Evolutionary conservation across 2,113 vertebrate genomes (phyloP).

Genomic region (Saccopteryx leptura): DNA sequence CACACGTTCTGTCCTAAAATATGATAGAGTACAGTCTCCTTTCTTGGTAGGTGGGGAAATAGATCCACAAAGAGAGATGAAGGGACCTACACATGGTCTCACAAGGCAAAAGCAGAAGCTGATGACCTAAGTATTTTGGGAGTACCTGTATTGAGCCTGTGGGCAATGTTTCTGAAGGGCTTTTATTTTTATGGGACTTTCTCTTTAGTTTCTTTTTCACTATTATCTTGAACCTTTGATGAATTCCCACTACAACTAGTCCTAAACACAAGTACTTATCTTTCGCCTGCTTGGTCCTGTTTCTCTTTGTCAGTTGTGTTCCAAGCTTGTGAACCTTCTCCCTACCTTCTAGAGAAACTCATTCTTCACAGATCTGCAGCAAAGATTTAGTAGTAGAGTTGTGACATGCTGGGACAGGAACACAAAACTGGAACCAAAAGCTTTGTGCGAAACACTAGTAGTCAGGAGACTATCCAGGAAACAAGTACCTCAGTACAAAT

Average conservation of each 20-base stretch:
- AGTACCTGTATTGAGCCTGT: neutral
- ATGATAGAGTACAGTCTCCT: neutral
- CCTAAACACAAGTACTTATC: slow-evolving; percentile 49
- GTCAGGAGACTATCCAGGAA: slow-evolving; percentile 12
- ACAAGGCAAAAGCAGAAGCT: slow-evolving; percentile 59
- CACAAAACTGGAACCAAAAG: slow-evolving; percentile 63
- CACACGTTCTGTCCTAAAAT: slow-evolving; percentile 42
- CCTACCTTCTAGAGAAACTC: slow-evolving; percentile 4
- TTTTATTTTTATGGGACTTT: slow-evolving; percentile 68
- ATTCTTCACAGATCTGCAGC: slow-evolving; percentile 5
- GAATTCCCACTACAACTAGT: neutral
- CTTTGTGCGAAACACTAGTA: slow-evolving; percentile 51
- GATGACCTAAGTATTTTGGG: neutral
- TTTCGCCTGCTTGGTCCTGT: neutral
- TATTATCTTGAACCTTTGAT: slow-evolving; percentile 38
- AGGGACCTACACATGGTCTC: neutral
- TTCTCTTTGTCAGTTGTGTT: slow-evolving; percentile 49
- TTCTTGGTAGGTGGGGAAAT: slow-evolving; percentile 13
- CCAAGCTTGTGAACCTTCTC: neutral
- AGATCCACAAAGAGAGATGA: slow-evolving; percentile 20
- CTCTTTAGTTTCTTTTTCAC: slow-evolving; percentile 68
- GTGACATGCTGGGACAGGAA: slow-evolving; percentile 21
- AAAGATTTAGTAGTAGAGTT: slow-evolving; percentile 19
- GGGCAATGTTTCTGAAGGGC: slow-evolving; percentile 22
- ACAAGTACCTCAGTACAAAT: slow-evolving; percentile 25